Conservation (phyloP, 2,797 vertebrate genomes). For the Selene dorsalis region DNA sequence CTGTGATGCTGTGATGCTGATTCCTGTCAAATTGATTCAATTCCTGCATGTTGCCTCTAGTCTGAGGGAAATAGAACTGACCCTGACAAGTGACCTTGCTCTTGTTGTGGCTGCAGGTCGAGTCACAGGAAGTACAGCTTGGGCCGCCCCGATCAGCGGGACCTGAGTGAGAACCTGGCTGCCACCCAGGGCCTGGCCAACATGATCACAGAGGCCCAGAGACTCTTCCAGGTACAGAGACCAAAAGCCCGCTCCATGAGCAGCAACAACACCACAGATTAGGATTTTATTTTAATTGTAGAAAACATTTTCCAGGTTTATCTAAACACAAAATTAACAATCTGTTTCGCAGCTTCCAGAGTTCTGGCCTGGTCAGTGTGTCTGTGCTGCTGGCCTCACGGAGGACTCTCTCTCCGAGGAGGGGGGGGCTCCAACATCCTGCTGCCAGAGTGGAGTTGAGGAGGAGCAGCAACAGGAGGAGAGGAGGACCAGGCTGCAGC, state of each 20-base stretch:
- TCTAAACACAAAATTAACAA: neutral
- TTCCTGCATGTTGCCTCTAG: neutral
- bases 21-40: neutral
- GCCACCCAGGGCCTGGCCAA: conserved; percentile 89
- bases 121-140: conserved; percentile 89
- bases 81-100: neutral
- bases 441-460: conserved; percentile 20
- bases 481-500: conserved; percentile 63
- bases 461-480: conserved; percentile 63
- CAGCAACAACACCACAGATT: too few species aligned
- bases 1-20: neutral
- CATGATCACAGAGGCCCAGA: conserved; percentile 88
- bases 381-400: conserved; percentile 13
- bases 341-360: conserved; percentile 79
- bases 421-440: conserved; percentile 19
- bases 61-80: neutral
- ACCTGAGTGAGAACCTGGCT: conserved; percentile 90
- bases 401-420: conserved; percentile 40
- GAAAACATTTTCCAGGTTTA: too few species aligned
- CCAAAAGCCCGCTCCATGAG: neutral
- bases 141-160: conserved; percentile 89
- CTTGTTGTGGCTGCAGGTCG: conserved; percentile 66
- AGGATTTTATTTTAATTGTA: too few species aligned
- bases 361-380: conserved; percentile 71
- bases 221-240: conserved; percentile 78